Percentiles rank a stretch among this genome's conserved stretches.
These are phyloP conservation scores for Rhynchonycteris naso DNA, from an alignment of 2,797 vertebrate species.

Conservation along the genomic window DNA sequence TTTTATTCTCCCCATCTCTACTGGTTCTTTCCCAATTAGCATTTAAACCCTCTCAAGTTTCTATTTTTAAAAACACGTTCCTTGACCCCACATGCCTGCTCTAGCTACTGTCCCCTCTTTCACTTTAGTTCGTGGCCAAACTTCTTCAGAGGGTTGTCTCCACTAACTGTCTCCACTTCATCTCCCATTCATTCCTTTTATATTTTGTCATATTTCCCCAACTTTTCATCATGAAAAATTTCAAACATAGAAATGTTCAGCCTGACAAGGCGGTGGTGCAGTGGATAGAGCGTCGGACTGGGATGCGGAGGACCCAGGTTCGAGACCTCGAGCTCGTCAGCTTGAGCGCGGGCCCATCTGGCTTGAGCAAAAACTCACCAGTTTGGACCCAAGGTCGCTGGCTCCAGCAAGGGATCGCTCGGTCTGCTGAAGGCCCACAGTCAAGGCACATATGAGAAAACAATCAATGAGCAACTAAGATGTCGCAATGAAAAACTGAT, in stretches of 20 bases:
- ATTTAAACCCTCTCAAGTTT: not conserved
- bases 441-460: no score
- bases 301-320: no score
- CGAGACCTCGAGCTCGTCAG: no score
- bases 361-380: no score
- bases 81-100: not conserved
- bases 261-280: no score
- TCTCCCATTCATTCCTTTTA: not conserved
- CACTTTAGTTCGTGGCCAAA: not conserved
- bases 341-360: no score
- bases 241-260: conserved; percentile 1
- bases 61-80: not conserved
- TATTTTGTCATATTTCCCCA: not conserved
- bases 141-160: not conserved
- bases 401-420: no score
- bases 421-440: no score
- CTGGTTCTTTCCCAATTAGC: not conserved
- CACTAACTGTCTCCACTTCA: not conserved
- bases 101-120: not conserved
- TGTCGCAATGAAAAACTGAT: no score
- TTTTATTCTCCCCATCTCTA: not conserved
- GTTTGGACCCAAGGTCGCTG: no score
- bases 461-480: no score
- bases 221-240: not conserved
- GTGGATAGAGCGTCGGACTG: no score